Base-by-base conservation (phyloP, 2,113 vertebrate genomes). In the Promerops cafer region DNA sequence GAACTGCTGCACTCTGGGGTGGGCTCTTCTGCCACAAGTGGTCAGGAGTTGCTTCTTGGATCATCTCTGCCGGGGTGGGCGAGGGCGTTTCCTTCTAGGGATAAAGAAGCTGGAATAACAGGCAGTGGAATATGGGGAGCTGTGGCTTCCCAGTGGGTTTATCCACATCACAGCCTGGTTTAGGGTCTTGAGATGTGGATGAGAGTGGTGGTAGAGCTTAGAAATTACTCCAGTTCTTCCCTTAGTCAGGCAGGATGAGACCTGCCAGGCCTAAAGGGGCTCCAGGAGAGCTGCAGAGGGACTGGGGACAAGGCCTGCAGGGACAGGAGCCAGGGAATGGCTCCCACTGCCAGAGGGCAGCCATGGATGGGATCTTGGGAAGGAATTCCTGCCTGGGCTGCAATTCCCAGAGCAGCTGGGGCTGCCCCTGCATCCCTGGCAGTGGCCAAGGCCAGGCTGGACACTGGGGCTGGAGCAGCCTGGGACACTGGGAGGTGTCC, bases 11-110 rank as follows among this genome's bases (percentile, higher is more conserved):
- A 37, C 35, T 9, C 11, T 5, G 21, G 65, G 56, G 4, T 21
- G 18, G 21, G 11, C 3, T 74, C 0, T 31, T 60, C 30, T 57
- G 70, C 26, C 4, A 0, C 4, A 11, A 47, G 31, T 16, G 28
- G 16, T 6, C 10, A 24, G 66, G 76, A 69, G 11, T 13, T 59
- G 23, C 4, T 74, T 53, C 42, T 44, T 2, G 45, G 63, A 20
- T 30, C 3, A 1, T 33, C 47, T 54, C 11, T 40, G 59, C 26
- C 19, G 20, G 11, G 16, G 1, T 20, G 20, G 19, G 30, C 27
- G 3, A 40, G 23, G 60, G 7, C 15, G 14, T 39, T 50, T 69
- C 16, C 30, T 68, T 35, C 4, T 6, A 23, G 42, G 37, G 9
- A 4, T 12, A 5, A 19, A 39, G 75, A 79, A 14, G 13, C 9